These are phyloP conservation scores for Sinella curviseta DNA, from an alignment of 1,140 invertebrate genomes.

Conservation along the genomic window DNA sequence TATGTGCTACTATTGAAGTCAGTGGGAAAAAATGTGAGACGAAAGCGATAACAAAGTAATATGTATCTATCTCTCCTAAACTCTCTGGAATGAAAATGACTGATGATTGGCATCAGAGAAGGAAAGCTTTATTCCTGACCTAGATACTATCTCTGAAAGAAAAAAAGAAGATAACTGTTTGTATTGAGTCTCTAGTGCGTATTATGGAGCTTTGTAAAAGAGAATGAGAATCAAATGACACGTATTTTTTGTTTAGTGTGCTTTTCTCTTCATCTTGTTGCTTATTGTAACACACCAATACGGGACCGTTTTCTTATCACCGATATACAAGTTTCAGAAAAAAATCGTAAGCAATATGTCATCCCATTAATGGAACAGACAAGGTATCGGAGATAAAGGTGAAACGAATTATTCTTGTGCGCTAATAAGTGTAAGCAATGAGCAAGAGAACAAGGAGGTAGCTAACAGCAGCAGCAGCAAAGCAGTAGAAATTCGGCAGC, in stretches of 20 bases:
- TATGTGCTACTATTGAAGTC: not conserved
- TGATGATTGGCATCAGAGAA: conserved; percentile 3
- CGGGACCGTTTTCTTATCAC: not conserved
- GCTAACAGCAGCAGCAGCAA: too few species aligned
- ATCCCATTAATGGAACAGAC: conserved; percentile 15
- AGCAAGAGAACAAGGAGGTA: not conserved
- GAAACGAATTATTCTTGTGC: conserved; percentile 9
- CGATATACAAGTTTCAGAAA: not conserved
- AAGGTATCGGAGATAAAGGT: conserved; percentile 1
- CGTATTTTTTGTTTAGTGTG: too few species aligned
- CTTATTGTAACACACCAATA: not conserved
- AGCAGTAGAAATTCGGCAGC: too few species aligned
- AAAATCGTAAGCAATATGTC: conserved; percentile 10
- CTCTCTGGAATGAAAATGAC: not conserved
- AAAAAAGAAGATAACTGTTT: not conserved
- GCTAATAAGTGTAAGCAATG: not conserved
- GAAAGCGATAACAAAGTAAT: not conserved
- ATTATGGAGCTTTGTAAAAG: too few species aligned
- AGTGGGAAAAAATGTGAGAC: not conserved
- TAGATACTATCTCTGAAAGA: not conserved
- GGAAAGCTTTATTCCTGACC: not conserved
- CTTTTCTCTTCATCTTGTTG: not conserved
- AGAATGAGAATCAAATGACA: too few species aligned
- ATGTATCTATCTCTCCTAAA: not conserved
- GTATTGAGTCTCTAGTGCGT: too few species aligned